Evolutionary conservation across 2,797 vertebrate genomes (phyloP).

Genomic region (Chiroxiphia lanceolata): DNA sequence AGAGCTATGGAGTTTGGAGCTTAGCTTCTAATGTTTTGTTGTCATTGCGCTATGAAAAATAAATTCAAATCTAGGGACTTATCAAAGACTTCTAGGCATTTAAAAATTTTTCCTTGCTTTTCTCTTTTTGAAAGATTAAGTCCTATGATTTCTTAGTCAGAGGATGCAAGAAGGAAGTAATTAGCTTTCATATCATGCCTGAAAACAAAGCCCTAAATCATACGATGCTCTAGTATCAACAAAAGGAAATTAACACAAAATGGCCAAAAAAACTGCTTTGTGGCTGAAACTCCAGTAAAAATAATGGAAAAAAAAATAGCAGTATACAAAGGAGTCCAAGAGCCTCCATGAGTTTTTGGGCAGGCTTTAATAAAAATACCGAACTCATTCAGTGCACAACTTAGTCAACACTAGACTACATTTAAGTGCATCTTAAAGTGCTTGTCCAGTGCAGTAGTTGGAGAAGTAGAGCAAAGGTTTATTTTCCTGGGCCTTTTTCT

Average conservation of each 20-base stretch:
- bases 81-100: background rate
- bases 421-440: background rate
- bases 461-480: background rate
- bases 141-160: background rate
- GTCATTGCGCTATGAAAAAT: background rate
- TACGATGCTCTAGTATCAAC: background rate
- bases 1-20: background rate
- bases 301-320: background rate
- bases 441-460: background rate
- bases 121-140: conserved; percentile 14
- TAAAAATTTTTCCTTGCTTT: background rate
- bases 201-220: conserved; percentile 57
- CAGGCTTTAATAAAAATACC: background rate
- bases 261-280: background rate
- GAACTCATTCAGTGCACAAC: background rate
- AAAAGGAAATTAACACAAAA: conserved; percentile 32
- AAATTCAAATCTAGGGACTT: background rate
- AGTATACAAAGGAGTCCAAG: background rate
- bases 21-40: background rate
- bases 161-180: conserved; percentile 44
- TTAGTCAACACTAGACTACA: background rate
- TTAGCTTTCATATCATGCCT: conserved; percentile 33
- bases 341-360: background rate
- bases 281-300: background rate
- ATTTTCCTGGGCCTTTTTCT: background rate